These are phyloP conservation scores for Euclidia mi DNA, from an alignment of 2,888 invertebrate species.

Conservation along the genomic window DNA sequence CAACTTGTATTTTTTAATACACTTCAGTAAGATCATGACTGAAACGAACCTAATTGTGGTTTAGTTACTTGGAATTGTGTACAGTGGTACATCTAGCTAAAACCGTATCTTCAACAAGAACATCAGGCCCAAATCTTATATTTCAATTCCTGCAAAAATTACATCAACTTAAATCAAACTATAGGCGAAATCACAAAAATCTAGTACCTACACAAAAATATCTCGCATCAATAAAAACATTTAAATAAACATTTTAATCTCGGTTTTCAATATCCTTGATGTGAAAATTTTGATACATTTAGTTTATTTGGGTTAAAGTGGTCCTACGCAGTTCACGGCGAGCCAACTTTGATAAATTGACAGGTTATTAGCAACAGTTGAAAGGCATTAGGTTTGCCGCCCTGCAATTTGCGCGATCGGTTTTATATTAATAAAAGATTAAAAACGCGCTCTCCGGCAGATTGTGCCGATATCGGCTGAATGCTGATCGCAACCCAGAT, in stretches of 20 bases:
- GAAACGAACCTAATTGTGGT: no score
- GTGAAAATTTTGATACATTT: conserved; percentile 54
- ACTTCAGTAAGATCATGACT: no score
- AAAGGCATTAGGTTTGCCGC: conserved; percentile 88
- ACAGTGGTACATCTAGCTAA: no score
- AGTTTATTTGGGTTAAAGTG: conserved; percentile 69
- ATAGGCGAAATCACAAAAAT: no score
- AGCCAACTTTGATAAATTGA: conserved; percentile 88
- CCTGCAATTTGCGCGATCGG: conserved; percentile 87
- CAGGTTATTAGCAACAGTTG: conserved; percentile 90
- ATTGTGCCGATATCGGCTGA: conserved; percentile 79
- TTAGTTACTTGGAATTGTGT: no score
- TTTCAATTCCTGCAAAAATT: no score
- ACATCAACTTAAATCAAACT: no score
- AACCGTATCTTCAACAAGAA: no score
- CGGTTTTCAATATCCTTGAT: conserved; percentile 42
- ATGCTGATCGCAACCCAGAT: conserved; percentile 68
- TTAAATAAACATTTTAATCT: background rate
- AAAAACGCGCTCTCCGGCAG: conserved; percentile 79
- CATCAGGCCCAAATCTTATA: no score
- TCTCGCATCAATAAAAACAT: background rate
- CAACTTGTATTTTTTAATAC: no score
- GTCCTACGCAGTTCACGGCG: conserved; percentile 65
- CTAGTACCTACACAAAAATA: no score
- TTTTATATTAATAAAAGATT: conserved; percentile 85